Evolutionary conservation across 2,888 invertebrate species (phyloP).

Genomic region (Ceratothoa steindachneri): DNA sequence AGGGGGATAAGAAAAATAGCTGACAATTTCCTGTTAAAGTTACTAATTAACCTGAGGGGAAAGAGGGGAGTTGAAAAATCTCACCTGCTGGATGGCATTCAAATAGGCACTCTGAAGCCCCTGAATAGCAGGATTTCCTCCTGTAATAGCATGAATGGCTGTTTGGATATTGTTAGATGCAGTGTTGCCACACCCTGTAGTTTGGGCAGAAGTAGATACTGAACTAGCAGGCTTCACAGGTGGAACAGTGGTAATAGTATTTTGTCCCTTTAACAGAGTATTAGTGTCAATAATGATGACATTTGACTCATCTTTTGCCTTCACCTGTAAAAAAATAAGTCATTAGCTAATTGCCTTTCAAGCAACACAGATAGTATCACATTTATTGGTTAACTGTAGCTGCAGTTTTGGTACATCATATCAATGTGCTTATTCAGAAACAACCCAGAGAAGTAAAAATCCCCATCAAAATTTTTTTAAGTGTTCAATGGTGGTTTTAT

Average conservation of each 20-base stretch:
- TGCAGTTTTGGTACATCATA: neutral
- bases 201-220: conserved; percentile 14
- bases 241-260: conserved; percentile 52
- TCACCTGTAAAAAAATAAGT: conserved; percentile 54
- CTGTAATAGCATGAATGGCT: conserved; percentile 45
- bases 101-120: conserved; percentile 45
- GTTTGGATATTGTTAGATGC: conserved; percentile 32
- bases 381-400: neutral
- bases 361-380: neutral
- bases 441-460: too few relatives aligned
- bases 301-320: conserved; percentile 57
- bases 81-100: conserved; percentile 44
- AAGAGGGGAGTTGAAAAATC: too few relatives aligned
- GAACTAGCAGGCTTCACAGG: neutral
- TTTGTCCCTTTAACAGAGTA: conserved; percentile 64
- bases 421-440: too few relatives aligned
- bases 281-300: conserved; percentile 75
- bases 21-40: too few relatives aligned
- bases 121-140: conserved; percentile 37
- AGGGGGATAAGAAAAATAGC: too few relatives aligned
- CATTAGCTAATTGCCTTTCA: neutral
- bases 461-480: too few relatives aligned
- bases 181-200: neutral
- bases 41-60: too few relatives aligned
- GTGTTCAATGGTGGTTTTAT: too few relatives aligned